Base-by-base conservation (phyloP, 1,140 invertebrate genomes). In the Ephestia elutella region DNA sequence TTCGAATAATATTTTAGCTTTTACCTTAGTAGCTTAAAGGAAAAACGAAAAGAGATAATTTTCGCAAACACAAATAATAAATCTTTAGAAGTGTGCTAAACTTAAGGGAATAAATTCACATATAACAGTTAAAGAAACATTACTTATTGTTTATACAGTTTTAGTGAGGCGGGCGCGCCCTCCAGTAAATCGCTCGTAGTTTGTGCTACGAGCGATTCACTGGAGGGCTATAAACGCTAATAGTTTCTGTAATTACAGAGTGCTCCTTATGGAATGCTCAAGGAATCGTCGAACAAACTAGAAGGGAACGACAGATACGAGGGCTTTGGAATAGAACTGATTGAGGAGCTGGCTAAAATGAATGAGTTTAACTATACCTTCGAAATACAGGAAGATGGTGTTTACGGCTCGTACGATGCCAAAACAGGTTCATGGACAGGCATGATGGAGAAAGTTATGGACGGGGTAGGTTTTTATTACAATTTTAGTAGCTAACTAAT, bases 341-440 rank as follows among this genome's bases (percentile, higher is more conserved):
- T 97, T 49, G 90, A 95, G 49, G 93, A 95, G 79, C 86, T 97
- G 0, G 91, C 94, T 15, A 91, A 92, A 73, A 92, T 95, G 78
- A 90, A 97, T 0, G 94, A 94, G 30, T 98, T 98, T 79, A 97
- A 95, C 73, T 98, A 96, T 68, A 95, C 93, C 0, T 95, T 97
- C 68, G 91, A 92, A 28, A 89, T 95, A 11, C 96, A 97, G 81
- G 90, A 90, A 20, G 96, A 96, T 78, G 92, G 92, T 44, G 92
- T 80, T 5, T 96, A 97, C 77, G 97, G 97, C 0, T 92, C 91
- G 5, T 89, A 90, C 5, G 90, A 95, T 70, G 68, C 88, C 18
- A 88, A 89, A 50, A 93, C 91, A 0, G 90, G 91, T 7, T 90
- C 95, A 80, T 98, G 97, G 96, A 95, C 93, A 71, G 97, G 97